Conservation (phyloP, 2,113 vertebrate species). For the Triplophysa rosa region DNA sequence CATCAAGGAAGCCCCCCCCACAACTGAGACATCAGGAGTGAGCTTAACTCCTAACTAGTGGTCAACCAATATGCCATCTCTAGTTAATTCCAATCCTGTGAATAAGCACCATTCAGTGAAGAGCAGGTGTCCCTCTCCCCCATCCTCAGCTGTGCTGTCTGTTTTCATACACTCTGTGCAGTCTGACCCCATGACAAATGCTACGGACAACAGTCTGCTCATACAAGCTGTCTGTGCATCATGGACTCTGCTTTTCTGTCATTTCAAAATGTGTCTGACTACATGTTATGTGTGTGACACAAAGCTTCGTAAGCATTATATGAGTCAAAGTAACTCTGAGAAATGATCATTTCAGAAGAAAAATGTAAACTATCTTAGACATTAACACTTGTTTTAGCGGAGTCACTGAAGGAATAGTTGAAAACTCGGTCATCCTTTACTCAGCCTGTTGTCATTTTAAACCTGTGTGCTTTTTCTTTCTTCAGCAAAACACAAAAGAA, state of each 20-base stretch:
- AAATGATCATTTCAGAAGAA: no score
- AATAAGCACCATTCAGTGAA: conserved; percentile 29
- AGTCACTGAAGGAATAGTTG: no score
- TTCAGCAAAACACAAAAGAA: no score
- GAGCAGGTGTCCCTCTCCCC: conserved; percentile 35
- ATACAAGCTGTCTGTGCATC: background rate
- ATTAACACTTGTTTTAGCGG: no score
- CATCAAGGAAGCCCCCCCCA: background rate
- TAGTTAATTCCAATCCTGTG: conserved; percentile 47
- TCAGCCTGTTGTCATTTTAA: no score
- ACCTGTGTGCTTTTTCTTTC: no score
- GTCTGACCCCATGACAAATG: conserved; percentile 42
- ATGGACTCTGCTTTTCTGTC: background rate
- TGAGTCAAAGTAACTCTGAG: no score
- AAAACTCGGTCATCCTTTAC: no score
- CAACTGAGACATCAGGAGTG: conserved; percentile 3
- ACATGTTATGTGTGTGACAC: background rate
- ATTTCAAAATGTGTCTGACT: background rate
- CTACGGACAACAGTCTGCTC: conserved; percentile 10
- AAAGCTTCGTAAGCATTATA: background rate
- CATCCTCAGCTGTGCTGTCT: conserved; percentile 51
- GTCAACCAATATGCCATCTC: conserved; percentile 39
- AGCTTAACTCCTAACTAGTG: conserved; percentile 35
- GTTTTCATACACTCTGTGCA: conserved; percentile 26
- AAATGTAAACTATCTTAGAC: no score